Conservation (phyloP, 2,113 vertebrate species). For the Hippopotamus amphibius region DNA sequence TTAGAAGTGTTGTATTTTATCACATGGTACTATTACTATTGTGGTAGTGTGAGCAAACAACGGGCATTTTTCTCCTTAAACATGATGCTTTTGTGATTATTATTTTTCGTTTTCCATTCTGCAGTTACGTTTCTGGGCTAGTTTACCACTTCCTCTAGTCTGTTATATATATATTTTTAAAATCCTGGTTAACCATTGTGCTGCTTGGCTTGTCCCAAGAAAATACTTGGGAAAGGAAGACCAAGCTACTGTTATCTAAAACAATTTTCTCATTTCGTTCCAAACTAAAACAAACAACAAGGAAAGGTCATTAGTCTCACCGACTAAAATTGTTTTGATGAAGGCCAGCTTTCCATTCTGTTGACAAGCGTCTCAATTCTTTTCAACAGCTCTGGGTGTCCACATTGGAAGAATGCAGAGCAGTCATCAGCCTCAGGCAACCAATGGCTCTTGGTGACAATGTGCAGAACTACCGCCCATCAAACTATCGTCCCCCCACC, state of each 20-base stretch:
- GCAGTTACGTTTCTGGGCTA: constrained; percentile 25
- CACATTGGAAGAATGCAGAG: constrained; percentile 94
- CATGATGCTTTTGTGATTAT: neutral
- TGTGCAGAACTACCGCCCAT: constrained; percentile 82
- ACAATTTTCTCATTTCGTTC: constrained; percentile 86
- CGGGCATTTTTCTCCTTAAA: constrained; percentile 1
- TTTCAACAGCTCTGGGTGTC: constrained; percentile 97
- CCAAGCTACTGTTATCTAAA: constrained; percentile 77
- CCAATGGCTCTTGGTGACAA: constrained; percentile 87
- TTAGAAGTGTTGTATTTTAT: constrained; percentile 71
- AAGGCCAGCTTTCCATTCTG: constrained; percentile 91
- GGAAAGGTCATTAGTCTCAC: constrained; percentile 93
- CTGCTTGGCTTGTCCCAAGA: constrained; percentile 54
- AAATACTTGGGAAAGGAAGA: constrained; percentile 73
- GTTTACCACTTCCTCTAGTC: constrained; percentile 19
- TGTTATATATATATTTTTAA: neutral
- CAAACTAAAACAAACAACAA: constrained; percentile 91
- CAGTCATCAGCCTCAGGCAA: constrained; percentile 90
- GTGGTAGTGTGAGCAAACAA: constrained; percentile 52
- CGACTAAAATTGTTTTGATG: constrained; percentile 94
- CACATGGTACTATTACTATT: neutral
- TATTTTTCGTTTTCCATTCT: neutral
- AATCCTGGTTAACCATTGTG: constrained; percentile 41
- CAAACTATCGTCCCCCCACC: constrained; percentile 63
- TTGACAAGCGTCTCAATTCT: constrained; percentile 97